Conservation (phyloP, 2,113 vertebrate genomes). For the Pituophis catenifer region DNA sequence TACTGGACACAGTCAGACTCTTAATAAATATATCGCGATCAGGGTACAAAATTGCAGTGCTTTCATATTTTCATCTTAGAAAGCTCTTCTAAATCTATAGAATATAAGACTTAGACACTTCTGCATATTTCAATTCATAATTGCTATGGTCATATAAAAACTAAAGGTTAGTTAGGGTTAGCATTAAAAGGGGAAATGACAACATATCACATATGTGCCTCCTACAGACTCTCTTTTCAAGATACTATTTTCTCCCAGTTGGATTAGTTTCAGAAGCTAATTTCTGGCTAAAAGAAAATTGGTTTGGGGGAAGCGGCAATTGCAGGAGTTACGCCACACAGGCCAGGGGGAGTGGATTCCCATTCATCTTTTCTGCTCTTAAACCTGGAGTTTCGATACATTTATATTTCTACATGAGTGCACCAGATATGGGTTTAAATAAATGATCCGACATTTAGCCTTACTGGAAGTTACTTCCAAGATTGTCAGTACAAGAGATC, state of each 20-base stretch:
- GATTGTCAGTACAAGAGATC: neutral
- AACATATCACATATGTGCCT: neutral
- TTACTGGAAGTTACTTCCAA: neutral
- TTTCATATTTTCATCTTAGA: neutral
- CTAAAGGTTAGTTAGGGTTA: neutral
- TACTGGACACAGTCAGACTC: neutral
- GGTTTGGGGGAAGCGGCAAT: neutral
- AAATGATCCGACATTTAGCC: neutral
- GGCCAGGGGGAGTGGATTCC: no score
- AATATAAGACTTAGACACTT: neutral
- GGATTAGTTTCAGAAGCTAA: neutral
- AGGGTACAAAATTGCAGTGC: neutral
- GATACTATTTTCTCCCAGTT: neutral
- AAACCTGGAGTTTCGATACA: neutral
- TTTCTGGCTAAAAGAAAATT: neutral
- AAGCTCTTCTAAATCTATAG: neutral
- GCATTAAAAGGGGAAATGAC: neutral
- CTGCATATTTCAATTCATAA: neutral
- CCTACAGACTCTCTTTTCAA: neutral
- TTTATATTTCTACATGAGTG: neutral
- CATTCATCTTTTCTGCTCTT: neutral
- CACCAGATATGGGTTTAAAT: neutral
- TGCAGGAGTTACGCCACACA: neutral
- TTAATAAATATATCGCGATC: neutral
- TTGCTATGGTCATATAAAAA: neutral